phyloP scores from a whole-genome alignment of 2,113 vertebrate species.

The Tachycineta bicolor region DNA sequence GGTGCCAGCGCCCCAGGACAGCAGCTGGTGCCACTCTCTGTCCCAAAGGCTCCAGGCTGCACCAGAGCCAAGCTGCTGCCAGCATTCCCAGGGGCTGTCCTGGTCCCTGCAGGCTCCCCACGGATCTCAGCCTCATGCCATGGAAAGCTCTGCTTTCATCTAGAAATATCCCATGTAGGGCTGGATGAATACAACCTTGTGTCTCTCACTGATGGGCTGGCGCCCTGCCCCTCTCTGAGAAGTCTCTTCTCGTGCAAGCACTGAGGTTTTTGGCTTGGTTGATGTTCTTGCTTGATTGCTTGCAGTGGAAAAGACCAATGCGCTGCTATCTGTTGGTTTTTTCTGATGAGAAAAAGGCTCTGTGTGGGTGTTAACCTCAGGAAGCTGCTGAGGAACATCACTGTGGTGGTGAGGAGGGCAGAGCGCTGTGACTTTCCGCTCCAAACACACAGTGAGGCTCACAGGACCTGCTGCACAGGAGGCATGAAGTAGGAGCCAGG shows the following conservation, averaged over 20 bases:
- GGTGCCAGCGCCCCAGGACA: neutral
- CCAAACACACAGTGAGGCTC: neutral
- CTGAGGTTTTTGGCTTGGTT: neutral
- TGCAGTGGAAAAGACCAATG: neutral
- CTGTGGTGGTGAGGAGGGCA: neutral
- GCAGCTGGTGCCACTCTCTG: neutral
- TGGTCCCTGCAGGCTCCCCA: neutral
- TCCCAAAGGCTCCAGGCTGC: neutral
- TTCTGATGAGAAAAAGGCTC: neutral
- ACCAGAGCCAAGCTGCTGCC: neutral
- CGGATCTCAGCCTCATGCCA: neutral
- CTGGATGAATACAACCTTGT: rapidly evolving
- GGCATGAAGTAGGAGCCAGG: neutral
- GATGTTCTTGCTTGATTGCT: neutral
- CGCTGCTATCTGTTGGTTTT: neutral
- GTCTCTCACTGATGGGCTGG: neutral
- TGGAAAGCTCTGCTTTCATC: neutral
- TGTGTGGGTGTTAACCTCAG: neutral
- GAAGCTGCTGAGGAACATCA: neutral
- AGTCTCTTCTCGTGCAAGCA: neutral
- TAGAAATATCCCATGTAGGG: rapidly evolving
- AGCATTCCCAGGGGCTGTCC: neutral
- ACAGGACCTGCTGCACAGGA: neutral
- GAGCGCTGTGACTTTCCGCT: neutral
- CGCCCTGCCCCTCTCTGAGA: neutral